phyloP scores from a whole-genome alignment of 1,140 invertebrate species.

The Chionoecetes opilio region DNA sequence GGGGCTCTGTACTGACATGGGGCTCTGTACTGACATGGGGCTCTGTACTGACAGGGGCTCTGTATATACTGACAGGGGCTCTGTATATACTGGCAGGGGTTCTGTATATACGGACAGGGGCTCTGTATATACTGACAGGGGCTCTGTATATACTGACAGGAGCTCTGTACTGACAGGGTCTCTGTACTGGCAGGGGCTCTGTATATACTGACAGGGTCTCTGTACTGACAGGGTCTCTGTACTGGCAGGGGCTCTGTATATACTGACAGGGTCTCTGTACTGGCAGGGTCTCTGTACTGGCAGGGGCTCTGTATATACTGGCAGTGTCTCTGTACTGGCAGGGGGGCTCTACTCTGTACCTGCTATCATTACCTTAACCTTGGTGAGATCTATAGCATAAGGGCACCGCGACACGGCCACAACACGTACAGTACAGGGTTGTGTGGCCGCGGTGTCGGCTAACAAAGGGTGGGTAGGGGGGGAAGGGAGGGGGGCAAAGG shows the following conservation, averaged over 20 bases:
- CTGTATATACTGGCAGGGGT: neutral
- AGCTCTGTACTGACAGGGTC: no score
- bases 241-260: no score
- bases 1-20: no score
- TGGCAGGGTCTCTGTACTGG: no score
- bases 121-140: neutral
- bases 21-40: neutral
- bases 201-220: no score
- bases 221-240: no score
- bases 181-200: no score
- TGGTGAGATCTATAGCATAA: neutral
- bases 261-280: no score
- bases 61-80: neutral
- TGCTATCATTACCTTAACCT: conserved; percentile 16
- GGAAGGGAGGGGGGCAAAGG: neutral
- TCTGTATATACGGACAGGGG: neutral
- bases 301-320: neutral
- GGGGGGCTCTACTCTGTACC: neutral
- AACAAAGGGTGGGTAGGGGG: neutral
- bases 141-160: neutral
- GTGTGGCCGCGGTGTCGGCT: neutral
- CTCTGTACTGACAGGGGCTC: neutral
- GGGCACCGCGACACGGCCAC: neutral
- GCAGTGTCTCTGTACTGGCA: neutral
- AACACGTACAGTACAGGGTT: neutral